These are phyloP conservation scores for Acrossocheilus wenchowensis DNA, from an alignment of 2,797 vertebrate species.

Conservation along the genomic window DNA sequence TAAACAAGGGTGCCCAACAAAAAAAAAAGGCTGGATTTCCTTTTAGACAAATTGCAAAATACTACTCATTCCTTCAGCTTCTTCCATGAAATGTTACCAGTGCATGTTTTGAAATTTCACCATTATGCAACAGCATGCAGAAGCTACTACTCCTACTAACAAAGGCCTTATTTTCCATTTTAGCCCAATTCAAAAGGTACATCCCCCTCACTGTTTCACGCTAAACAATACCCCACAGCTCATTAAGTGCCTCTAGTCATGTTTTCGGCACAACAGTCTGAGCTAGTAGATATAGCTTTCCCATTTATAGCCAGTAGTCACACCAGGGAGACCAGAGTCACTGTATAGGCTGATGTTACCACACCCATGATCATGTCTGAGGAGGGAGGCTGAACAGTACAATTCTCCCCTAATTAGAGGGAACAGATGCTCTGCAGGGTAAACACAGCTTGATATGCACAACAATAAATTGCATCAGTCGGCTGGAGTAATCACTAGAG, in stretches of 20 bases:
- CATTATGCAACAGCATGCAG: not conserved
- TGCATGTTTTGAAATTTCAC: not conserved
- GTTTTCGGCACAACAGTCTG: not conserved
- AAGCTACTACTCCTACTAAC: not conserved
- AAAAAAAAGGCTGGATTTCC: not conserved
- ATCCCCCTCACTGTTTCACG: not conserved
- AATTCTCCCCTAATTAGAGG: slow-evolving; percentile 62
- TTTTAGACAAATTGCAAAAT: not conserved
- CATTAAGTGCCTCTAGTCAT: not conserved
- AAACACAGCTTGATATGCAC: slow-evolving; percentile 65
- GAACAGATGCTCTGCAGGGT: slow-evolving; percentile 61
- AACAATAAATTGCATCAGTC: slow-evolving; percentile 59
- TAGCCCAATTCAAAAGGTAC: slow-evolving; percentile 8
- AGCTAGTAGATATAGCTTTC: not conserved
- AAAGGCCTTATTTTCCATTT: slow-evolving; percentile 10
- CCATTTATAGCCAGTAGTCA: slow-evolving; percentile 20
- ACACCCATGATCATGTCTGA: slow-evolving; percentile 46
- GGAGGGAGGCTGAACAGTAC: slow-evolving; percentile 49
- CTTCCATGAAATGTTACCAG: not conserved
- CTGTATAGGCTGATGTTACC: slow-evolving; percentile 20
- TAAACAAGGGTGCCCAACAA: not conserved
- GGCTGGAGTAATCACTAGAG: slow-evolving; percentile 42
- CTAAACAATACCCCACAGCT: slow-evolving; percentile 21
- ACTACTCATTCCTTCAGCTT: not conserved
- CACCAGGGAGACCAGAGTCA: slow-evolving; percentile 25